A percentile compares a stretch with the other conserved stretches of the same genome.
Evolutionary conservation across 2,888 invertebrate species (phyloP).

Genomic region (Ferdinandea cuprea): DNA sequence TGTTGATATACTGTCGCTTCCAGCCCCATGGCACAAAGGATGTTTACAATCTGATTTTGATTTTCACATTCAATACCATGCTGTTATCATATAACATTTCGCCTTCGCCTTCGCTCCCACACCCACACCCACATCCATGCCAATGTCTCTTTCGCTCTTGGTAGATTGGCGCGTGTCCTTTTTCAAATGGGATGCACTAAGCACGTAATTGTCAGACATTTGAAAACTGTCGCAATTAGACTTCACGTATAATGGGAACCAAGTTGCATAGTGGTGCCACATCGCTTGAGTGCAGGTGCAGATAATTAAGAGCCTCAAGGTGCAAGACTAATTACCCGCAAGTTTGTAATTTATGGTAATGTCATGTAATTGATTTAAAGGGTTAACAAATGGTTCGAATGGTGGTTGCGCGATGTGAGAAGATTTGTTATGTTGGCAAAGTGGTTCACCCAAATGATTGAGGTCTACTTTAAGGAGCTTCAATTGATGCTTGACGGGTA

Average conservation of each 20-base stretch:
- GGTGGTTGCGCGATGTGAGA: neutral
- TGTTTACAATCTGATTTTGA: constrained; percentile 53
- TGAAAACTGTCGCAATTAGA: constrained; percentile 53
- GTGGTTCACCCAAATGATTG: neutral
- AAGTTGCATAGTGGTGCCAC: constrained; percentile 35
- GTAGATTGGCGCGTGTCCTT: constrained; percentile 38
- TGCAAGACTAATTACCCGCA: constrained; percentile 71
- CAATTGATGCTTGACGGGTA: too few species aligned
- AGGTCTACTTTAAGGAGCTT: neutral
- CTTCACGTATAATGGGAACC: constrained; percentile 20
- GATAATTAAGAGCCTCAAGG: constrained; percentile 68
- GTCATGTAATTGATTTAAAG: constrained; percentile 69
- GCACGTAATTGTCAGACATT: constrained; percentile 38
- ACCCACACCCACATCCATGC: neutral
- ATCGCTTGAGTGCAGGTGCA: constrained; percentile 59
- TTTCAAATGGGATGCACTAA: constrained; percentile 18
- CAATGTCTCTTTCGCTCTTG: neutral
- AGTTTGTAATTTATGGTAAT: constrained; percentile 73
- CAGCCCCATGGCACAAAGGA: constrained; percentile 39
- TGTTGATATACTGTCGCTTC: constrained; percentile 18
- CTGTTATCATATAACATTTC: neutral
- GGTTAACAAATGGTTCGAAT: constrained; percentile 28
- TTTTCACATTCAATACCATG: constrained; percentile 48
- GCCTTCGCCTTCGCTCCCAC: neutral
- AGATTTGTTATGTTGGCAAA: constrained; percentile 4